phyloP scores from a whole-genome alignment of 2,888 invertebrate genomes.

The Eilema depressum region DNA sequence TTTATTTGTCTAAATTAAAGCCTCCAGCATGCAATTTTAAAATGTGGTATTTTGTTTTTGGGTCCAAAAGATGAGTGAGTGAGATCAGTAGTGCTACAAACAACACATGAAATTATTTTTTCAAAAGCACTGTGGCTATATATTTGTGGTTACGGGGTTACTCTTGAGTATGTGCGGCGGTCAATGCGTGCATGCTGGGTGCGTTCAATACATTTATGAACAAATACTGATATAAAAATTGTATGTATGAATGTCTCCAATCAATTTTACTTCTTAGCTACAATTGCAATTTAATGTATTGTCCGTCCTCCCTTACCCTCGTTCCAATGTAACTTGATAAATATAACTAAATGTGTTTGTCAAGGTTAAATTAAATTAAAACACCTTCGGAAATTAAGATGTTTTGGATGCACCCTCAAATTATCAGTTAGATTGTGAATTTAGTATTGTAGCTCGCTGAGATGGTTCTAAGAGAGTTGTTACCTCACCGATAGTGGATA shows the following conservation, averaged over 20 bases:
- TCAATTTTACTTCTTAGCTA: slow-evolving; percentile 2
- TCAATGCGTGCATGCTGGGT: slow-evolving; percentile 57
- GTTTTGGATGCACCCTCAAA: slow-evolving; percentile 72
- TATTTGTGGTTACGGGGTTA: slow-evolving; percentile 41
- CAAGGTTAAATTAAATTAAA: slow-evolving; percentile 13
- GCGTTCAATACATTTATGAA: slow-evolving; percentile 57
- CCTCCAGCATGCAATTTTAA: slow-evolving; percentile 25
- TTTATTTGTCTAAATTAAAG: slow-evolving; percentile 19
- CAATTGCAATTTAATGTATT: slow-evolving; percentile 5
- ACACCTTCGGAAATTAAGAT: slow-evolving; percentile 35
- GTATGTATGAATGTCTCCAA: slow-evolving; percentile 5
- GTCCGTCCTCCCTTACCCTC: slow-evolving; percentile 9
- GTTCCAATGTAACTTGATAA: slow-evolving; percentile 27
- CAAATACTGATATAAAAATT: slow-evolving; percentile 23
- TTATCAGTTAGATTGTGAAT: slow-evolving; percentile 77
- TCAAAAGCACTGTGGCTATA: slow-evolving; percentile 30
- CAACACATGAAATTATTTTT: slow-evolving; percentile 33
- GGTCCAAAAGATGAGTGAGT: slow-evolving; percentile 56
- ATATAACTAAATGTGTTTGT: background rate
- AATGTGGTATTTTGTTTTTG: slow-evolving; percentile 45
- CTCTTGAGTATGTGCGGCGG: slow-evolving; percentile 63
- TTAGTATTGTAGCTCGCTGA: slow-evolving; percentile 76
- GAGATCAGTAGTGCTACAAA: slow-evolving; percentile 31
- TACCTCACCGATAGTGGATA: slow-evolving; percentile 86
- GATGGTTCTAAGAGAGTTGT: slow-evolving; percentile 81